Evolutionary conservation across 2,888 invertebrate species (phyloP), one percentile per base, ranked within the genome.

Genomic region (Agrochola macilenta): DNA sequence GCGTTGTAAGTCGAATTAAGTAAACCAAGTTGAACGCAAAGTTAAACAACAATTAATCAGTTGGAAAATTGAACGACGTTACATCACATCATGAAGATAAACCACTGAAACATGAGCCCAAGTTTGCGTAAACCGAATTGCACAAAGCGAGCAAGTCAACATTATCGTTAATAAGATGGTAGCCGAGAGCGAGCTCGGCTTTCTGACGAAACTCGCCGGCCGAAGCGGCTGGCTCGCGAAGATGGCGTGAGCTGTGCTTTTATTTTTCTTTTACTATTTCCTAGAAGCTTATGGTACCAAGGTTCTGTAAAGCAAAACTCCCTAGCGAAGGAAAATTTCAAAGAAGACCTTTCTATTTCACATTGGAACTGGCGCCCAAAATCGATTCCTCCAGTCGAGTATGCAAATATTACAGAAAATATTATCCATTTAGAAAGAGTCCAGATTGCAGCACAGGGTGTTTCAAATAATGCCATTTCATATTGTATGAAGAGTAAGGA

Each of bases 221-320:
- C 79, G 71, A 71, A 61, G 74, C 75, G 69, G 61, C 78, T 76
- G 75, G 79, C 82, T 82, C 61, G 79, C 79, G 69, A 86, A 79
- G 68, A 88, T 76, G 74, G 82, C 83, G 79, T 76, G 87, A 85
- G 82, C 84, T 84, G 73, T 76, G 72, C 87, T 91, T 94, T 94
- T 94, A 93, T 93, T 93, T 94, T 94, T 93, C 91, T 90, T 93
- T 92, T 91, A 90, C 88, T 84, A 90, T 90, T 89, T 90, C 87
- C 89, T 88, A 88, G 84, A 83, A 89, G 90, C 91, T 93, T 93
- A 92, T 82, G 82, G 89, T 85, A 87, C 85, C 88, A 88, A 89
- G 86, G 80, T 89, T 90, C 85, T 86, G 90, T 90, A 91, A 93
- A 87, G 88, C 85, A 89, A 91, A 92, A 90, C 91, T 89, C 87